phyloP scores from a whole-genome alignment of 2,888 invertebrate genomes.

The Meiosimyza platycephala region DNA sequence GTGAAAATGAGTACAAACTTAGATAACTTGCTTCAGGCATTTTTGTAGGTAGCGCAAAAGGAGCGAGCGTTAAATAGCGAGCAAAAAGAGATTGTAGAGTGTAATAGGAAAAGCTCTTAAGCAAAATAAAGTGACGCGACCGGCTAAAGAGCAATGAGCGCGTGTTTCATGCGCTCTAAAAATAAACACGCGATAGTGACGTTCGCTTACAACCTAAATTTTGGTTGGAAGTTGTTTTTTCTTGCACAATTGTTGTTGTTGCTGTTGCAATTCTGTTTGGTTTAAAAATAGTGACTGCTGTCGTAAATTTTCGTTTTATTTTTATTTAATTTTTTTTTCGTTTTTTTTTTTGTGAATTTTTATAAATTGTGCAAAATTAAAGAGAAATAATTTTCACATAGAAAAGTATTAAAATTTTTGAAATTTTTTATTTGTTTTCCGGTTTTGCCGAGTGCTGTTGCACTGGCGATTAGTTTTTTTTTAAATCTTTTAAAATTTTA shows the following conservation, averaged over 20 bases:
- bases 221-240: no score
- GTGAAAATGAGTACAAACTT: constrained; percentile 50
- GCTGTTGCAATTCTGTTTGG: constrained; percentile 10
- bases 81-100: no score
- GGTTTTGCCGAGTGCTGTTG: not conserved
- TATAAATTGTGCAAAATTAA: constrained; percentile 1
- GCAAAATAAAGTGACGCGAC: not conserved
- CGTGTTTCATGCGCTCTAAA: constrained; percentile 12
- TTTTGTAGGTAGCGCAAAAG: no score
- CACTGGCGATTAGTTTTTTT: no score
- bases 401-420: not conserved
- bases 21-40: constrained; percentile 61
- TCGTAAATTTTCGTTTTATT: constrained; percentile 6
- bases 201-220: no score
- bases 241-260: no score
- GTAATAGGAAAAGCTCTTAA: no score
- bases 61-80: no score
- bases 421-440: constrained; percentile 7
- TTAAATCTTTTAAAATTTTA: no score
- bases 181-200: not conserved
- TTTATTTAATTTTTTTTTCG: not conserved
- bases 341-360: constrained; percentile 20
- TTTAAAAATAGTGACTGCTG: constrained; percentile 11
- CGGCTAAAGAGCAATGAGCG: not conserved
- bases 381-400: not conserved